Conservation (phyloP, 2,888 invertebrate genomes). For the Drosophila koepferae region DNA sequence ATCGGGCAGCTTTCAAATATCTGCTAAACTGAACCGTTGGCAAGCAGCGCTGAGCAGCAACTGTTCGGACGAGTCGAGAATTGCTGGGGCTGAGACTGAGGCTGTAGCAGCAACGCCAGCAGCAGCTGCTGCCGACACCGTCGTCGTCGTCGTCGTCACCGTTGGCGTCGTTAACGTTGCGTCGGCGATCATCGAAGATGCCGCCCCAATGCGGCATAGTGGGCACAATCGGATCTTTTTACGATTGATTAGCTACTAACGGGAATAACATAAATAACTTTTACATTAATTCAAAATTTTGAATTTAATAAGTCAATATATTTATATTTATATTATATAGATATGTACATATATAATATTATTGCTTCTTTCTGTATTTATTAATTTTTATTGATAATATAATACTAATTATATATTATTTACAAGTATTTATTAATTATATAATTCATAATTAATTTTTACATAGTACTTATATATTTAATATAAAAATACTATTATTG, state of each 20-base stretch:
- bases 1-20: conserved; percentile 8
- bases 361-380: too few relatives aligned
- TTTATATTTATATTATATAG: too few relatives aligned
- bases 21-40: conserved; percentile 39
- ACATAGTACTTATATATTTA: too few relatives aligned
- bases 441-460: too few relatives aligned
- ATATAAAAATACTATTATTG: too few relatives aligned
- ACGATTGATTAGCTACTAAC: too few relatives aligned
- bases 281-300: too few relatives aligned
- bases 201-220: conserved; percentile 18
- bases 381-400: too few relatives aligned
- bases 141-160: neutral
- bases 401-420: too few relatives aligned
- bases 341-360: too few relatives aligned
- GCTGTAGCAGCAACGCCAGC: conserved; percentile 8
- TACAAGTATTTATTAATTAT: too few relatives aligned
- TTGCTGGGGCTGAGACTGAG: conserved; percentile 18
- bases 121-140: neutral
- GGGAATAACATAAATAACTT: neutral
- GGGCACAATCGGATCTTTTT: neutral
- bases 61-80: conserved; percentile 36
- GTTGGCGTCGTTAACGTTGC: conserved; percentile 8
- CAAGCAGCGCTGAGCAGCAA: conserved; percentile 46
- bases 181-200: conserved; percentile 27
- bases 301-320: too few relatives aligned